Evolutionary conservation across 2,888 invertebrate genomes (phyloP).

Genomic region (Belgica antarctica): DNA sequence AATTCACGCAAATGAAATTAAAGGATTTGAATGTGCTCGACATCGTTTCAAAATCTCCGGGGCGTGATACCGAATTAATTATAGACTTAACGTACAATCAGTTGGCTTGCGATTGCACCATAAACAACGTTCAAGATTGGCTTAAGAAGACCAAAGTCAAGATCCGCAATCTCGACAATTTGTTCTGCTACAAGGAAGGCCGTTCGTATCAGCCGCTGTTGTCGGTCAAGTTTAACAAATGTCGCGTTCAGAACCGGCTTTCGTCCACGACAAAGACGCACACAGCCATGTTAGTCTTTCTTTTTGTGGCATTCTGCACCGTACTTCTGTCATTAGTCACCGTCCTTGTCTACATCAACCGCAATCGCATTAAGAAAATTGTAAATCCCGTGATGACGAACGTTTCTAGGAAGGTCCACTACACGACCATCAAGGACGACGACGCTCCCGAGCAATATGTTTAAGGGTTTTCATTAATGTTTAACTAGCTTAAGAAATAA

Average conservation of each 20-base stretch:
- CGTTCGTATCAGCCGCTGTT: slow-evolving; percentile 42
- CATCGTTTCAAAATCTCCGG: slow-evolving; percentile 54
- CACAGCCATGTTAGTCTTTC: slow-evolving; percentile 54
- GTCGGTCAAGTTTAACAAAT: slow-evolving; percentile 49
- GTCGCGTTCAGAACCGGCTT: slow-evolving; percentile 48
- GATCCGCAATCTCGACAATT: slow-evolving; percentile 59
- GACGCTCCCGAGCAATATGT: slow-evolving; percentile 55
- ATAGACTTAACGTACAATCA: slow-evolving; percentile 68
- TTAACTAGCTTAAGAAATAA: slow-evolving; percentile 10
- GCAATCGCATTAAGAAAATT: slow-evolving; percentile 60
- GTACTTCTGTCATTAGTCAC: slow-evolving; percentile 59
- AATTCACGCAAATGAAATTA: slow-evolving; percentile 60
- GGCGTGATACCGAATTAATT: slow-evolving; percentile 56
- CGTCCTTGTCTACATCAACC: slow-evolving; percentile 63
- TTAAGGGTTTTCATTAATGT: slow-evolving; percentile 18
- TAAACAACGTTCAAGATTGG: slow-evolving; percentile 64
- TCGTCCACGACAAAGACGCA: slow-evolving; percentile 49
- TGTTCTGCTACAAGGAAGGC: slow-evolving; percentile 57
- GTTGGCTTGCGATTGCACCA: slow-evolving; percentile 66
- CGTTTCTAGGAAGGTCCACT: slow-evolving; percentile 68
- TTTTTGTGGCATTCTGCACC: slow-evolving; percentile 59
- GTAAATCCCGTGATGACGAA: slow-evolving; percentile 64
- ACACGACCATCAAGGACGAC: slow-evolving; percentile 66
- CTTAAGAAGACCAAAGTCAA: slow-evolving; percentile 61
- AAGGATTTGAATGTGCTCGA: slow-evolving; percentile 62